Evolutionary conservation across 2,113 vertebrate species (phyloP), one percentile per base, ranked within the genome.

Genomic region (Bujurquina vittata): DNA sequence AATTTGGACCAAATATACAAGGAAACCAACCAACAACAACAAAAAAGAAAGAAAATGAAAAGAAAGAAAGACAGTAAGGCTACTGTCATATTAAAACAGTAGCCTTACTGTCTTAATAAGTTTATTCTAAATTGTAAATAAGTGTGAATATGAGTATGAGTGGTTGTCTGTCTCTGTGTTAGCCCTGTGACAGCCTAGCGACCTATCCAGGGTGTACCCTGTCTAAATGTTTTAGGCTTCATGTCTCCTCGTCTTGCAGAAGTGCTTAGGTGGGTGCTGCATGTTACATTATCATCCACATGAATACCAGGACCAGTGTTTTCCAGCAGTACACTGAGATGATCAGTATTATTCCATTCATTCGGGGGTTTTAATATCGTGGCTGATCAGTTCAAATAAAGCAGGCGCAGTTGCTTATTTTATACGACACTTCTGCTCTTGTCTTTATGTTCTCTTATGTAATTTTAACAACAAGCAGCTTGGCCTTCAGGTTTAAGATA

Each of bases 371-470:
- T 29, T 49, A 69, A 69, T 49, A 23, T 29, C 49, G 22, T 69
- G 1, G 63, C 23, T 69, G 65, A 22, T 40, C 18, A 46, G 63
- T 69, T 69, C 15, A 49, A 7, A 49, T 49, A 69, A 69, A 69
- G 7, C 43, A 52, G 43, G 65, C 17, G 0, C 46, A n/a, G 46
- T n/a, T n/a, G 43, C 65, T 31, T 7, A 15, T 54, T 72, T 72
- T 72, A 20, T 52, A 6, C 52, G 17, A 54, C 23, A 54, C 46
- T 54, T 0, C 67, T n/a, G 26, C 67, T 54, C 23, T 69, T 52
- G 43, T 69, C 65, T 69, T 69, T 18, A 49, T 52, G 43, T 52
- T 54, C 10, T 72, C 67, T 72, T 72, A 14, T 72, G 26, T 14
- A 4, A 72, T 72, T 72, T 72, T 8, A 54, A 54, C 52, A 69